Base-by-base conservation (phyloP, 1,140 invertebrate genomes). In the Pachyrhynchus sulphureomaculatus region DNA sequence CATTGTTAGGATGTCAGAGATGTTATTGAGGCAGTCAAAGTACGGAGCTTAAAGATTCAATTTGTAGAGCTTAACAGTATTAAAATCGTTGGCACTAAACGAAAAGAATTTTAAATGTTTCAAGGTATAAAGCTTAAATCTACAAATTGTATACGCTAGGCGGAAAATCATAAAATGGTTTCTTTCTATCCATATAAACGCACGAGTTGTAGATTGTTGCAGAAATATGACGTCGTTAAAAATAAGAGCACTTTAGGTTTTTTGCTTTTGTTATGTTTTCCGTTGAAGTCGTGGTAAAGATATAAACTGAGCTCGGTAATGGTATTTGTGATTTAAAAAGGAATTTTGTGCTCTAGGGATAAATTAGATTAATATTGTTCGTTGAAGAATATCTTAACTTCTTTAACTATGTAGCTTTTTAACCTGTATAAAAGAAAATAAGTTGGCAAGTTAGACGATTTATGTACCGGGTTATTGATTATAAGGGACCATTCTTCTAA, bases 121-220 rank as follows among this genome's bases (percentile, higher is more conserved):
- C 20, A 10, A 17, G 36, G 6, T 20, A 39, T 51, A 51, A 51
- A 36, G 51, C 24, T 23, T 54, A 39, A 36, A 54, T 37, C 51
- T 54, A 37, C 51, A 54, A 54, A 54, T 42, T 54, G 48, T 42
- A 23, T 26, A 54, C 21, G 23, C 20, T 33, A 52, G 20, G 48
- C 9, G 20, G 51, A 54, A 54, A 54, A 54, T 54, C 42, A 54
- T 54, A 54, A 54, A 54, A 54, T 54, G 42, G 51, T 54, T 54
- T 54, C 51, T 54, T 29, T 54, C 36, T 54, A 54, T 54, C 51
- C 42, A 24, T 29, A 36, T 13, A 21, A 36, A 54, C 36, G 51
- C 51, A 54, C 51, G 51, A 54, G 51, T 41, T 54, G 41, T 26
- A 54, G 51, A 54, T 54, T 54, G 51, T 51, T 32, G 10, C 6